Evolutionary conservation across 1,140 invertebrate species (phyloP).

Genomic region (Ditylenchus dipsaci): DNA sequence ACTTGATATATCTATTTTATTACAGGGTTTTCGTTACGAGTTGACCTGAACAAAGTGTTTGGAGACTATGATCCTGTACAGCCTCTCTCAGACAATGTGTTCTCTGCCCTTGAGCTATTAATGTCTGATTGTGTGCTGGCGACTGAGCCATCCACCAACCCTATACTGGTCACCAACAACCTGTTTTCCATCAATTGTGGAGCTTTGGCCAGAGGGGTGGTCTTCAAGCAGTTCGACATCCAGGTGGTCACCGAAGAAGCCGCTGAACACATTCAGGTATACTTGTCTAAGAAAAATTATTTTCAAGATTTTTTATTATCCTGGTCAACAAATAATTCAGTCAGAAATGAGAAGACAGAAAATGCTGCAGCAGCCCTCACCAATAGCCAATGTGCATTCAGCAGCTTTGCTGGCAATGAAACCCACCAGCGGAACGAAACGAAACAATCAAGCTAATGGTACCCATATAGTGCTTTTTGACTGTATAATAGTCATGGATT

Average conservation of each 20-base stretch:
- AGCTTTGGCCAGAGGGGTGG: slow-evolving; percentile 42
- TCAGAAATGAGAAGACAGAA: slow-evolving; percentile 54
- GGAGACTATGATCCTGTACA: slow-evolving; percentile 50
- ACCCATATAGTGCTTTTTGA: background rate
- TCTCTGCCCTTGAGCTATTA: slow-evolving; percentile 53
- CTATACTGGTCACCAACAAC: slow-evolving; percentile 49
- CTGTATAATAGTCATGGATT: background rate
- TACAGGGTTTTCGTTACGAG: slow-evolving; percentile 54
- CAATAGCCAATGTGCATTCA: slow-evolving; percentile 44
- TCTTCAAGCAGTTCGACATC: slow-evolving; percentile 43
- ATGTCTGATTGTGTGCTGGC: slow-evolving; percentile 48
- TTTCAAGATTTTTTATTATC: background rate
- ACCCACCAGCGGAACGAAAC: slow-evolving; percentile 42
- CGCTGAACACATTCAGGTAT: slow-evolving; percentile 55
- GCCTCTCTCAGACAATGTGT: slow-evolving; percentile 51
- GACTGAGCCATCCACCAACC: slow-evolving; percentile 44
- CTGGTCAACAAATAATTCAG: too few relatives aligned
- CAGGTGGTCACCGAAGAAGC: slow-evolving; percentile 55
- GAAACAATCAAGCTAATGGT: slow-evolving; percentile 37
- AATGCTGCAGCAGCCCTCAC: slow-evolving; percentile 55
- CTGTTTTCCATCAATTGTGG: slow-evolving; percentile 50
- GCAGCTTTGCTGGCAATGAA: slow-evolving; percentile 51
- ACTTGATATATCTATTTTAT: too few relatives aligned
- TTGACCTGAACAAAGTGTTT: slow-evolving; percentile 49
- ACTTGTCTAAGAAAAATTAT: background rate